phyloP scores from a whole-genome alignment of 2,888 invertebrate species.

The Osmoderma eremita region DNA sequence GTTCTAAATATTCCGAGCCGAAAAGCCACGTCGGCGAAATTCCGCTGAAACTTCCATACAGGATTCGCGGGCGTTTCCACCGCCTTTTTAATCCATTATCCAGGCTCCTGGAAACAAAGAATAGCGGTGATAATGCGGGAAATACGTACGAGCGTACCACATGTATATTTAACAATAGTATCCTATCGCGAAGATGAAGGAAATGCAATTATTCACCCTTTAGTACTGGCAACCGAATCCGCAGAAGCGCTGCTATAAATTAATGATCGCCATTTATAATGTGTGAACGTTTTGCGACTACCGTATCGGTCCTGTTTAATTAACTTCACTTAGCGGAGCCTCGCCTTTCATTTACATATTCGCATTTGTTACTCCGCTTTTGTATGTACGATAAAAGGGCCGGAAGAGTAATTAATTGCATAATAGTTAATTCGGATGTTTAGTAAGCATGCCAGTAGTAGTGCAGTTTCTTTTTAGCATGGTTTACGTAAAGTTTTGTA shows the following conservation, averaged over 20 bases:
- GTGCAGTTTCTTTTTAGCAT: too few relatives aligned
- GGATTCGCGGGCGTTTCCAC: conserved; percentile 36
- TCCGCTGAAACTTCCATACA: conserved; percentile 37
- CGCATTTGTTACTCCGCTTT: conserved; percentile 3
- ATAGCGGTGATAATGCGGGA: background rate
- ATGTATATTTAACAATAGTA: background rate
- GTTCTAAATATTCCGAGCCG: conserved; percentile 35
- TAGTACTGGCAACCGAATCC: background rate
- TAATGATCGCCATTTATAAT: conserved; percentile 22
- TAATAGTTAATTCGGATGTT: too few relatives aligned
- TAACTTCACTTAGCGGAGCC: conserved; percentile 10
- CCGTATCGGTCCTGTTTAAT: conserved; percentile 23
- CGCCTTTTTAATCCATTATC: conserved; percentile 39
- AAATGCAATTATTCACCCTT: conserved; percentile 8
- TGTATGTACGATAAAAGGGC: background rate
- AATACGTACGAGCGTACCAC: background rate
- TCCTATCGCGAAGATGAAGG: conserved; percentile 1
- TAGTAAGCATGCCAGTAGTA: too few relatives aligned
- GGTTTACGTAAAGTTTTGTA: background rate
- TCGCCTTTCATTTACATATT: conserved; percentile 11
- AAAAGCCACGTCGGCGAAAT: conserved; percentile 32
- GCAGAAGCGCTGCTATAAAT: background rate
- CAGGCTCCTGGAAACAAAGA: conserved; percentile 20
- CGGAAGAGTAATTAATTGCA: background rate
- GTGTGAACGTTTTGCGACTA: conserved; percentile 6